Base-by-base conservation (phyloP, 2,888 invertebrate genomes). In the Dryobota labecula region DNA sequence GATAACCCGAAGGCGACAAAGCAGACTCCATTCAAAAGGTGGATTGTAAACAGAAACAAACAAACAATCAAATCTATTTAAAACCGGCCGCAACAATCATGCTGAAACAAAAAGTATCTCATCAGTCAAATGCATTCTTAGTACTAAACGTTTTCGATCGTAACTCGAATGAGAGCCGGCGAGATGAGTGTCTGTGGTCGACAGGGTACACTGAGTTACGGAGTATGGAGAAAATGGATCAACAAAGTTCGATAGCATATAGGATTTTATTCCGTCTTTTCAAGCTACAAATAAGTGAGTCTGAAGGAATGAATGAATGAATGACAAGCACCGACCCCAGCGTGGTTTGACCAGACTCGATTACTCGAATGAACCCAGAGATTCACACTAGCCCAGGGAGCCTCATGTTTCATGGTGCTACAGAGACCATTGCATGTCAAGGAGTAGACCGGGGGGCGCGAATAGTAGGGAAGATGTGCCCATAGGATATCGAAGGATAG, bases 71-170 rank as follows among this genome's bases (percentile, higher is more conserved):
- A 64, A 75, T 57, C 76, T 58, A 54, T 61, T 56, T 53, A 27
- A 61, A 71, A 62, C 57, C 0, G 7, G 33, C n/a, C 2, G 43
- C 45, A 73, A 69, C 79, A 65, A 69, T 69, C 54, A 51, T 56
- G 18, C 13, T 27, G 27, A 67, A 64, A 66, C 63, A 75, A 70
- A 75, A 57, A 70, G 43, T 49, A 80, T 62, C 71, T 76, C 76
- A 79, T 80, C 71, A 80, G 62, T 71, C 71, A 80, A 80, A 76
- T 80, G 80, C 80, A 63, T 69, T 62, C 54, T 51, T n/a, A 8
- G 9, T 45, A 79, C 80, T 54, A 68, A 58, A 56, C 15, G 53
- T 68, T 71, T 61, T 56, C 79, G 79, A 80, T 71, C 30, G 65
- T 33, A 51, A 79, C 67, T 68, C 75, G 67, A 67, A 67, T 15